Conservation (phyloP, 2,113 vertebrate species). For the Cochlearius cochlearius region DNA sequence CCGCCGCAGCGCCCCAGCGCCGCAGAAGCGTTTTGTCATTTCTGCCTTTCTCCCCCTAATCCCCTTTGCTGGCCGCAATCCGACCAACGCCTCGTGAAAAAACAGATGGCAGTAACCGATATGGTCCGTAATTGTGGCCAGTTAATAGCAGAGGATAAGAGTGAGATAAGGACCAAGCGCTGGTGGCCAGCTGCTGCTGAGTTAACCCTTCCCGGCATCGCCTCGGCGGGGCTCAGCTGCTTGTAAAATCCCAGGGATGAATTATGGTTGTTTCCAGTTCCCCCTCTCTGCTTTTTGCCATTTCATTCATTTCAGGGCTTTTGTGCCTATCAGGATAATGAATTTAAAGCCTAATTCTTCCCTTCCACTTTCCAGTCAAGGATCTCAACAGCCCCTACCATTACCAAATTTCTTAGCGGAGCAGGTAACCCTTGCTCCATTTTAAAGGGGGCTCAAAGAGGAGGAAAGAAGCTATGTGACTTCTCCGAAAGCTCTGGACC, state of each 20-base stretch:
- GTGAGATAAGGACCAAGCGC: conserved; percentile 50
- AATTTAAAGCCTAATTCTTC: not conserved
- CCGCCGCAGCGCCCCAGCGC: not conserved
- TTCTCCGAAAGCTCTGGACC: not conserved
- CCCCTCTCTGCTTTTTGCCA: not conserved
- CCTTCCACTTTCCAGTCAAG: not conserved
- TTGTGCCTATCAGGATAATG: not conserved
- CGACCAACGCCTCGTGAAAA: conserved; percentile 27
- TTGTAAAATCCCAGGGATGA: not conserved
- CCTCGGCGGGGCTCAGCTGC: not conserved
- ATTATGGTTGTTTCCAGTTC: not conserved
- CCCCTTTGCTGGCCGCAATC: conserved; percentile 57
- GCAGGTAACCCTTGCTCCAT: not conserved
- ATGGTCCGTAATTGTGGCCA: conserved; percentile 7
- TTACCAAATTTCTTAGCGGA: not conserved
- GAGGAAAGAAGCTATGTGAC: not conserved
- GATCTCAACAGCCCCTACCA: not conserved
- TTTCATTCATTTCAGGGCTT: not conserved
- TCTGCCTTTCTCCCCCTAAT: conserved; percentile 64
- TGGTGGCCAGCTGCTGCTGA: conserved; percentile 64
- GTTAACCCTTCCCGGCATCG: conserved; percentile 51
- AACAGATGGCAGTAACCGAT: conserved; percentile 77
- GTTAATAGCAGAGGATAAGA: conserved; percentile 62
- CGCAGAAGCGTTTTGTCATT: conserved; percentile 32
- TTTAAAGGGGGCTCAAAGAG: not conserved